Evolutionary conservation across 1,140 invertebrate species (phyloP).

Genomic region (Saccostrea glomerata): DNA sequence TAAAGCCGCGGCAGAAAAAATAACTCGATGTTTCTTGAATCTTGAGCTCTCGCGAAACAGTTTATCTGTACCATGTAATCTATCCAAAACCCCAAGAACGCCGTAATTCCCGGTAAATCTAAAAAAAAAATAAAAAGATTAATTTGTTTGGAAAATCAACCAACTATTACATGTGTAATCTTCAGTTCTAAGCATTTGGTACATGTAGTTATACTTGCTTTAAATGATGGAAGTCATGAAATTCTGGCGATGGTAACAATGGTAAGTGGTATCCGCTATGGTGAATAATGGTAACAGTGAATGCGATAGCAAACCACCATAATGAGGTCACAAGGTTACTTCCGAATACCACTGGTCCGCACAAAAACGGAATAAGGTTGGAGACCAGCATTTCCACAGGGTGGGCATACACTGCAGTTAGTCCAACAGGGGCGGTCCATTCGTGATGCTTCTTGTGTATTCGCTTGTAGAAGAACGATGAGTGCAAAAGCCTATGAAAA

Average conservation of each 20-base stretch:
- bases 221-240: conserved; percentile 92
- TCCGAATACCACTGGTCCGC: conserved; percentile 88
- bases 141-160: background rate
- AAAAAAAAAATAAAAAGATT: background rate
- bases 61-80: conserved; percentile 89
- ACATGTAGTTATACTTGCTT: conserved; percentile 82
- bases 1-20: conserved; percentile 48
- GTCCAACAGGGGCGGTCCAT: conserved; percentile 74
- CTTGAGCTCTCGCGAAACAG: conserved; percentile 57
- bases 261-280: conserved; percentile 94
- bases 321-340: conserved; percentile 89
- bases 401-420: conserved; percentile 92
- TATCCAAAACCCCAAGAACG: conserved; percentile 89
- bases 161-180: background rate
- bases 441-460: conserved; percentile 89
- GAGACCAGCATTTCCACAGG: conserved; percentile 92
- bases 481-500: conserved; percentile 85
- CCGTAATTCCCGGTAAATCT: conserved; percentile 86
- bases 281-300: conserved; percentile 89
- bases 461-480: conserved; percentile 87
- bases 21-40: conserved; percentile 56
- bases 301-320: conserved; percentile 89
- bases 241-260: conserved; percentile 91
- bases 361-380: conserved; percentile 88
- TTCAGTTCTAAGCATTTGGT: background rate